Evolutionary conservation across 2,797 vertebrate species (phyloP), one percentile per base, ranked within the genome.

Genomic region (Brachyalestes nurse): DNA sequence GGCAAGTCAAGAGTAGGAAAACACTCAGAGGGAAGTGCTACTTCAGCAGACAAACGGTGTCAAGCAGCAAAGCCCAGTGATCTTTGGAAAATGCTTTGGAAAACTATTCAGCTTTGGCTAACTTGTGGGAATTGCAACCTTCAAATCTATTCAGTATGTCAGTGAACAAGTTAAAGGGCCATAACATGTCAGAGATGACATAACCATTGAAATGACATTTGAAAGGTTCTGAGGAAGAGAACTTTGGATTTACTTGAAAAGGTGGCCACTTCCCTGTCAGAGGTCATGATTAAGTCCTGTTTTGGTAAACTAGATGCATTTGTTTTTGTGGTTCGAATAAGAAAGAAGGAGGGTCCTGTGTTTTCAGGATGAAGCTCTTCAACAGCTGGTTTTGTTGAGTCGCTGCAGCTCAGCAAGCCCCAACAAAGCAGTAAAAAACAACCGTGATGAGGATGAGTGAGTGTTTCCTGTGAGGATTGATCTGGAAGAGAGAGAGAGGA

Each of bases 351-450:
- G 61, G 77, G 64, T 49, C 53, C 58, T 4, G 5, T 72, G 81
- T 77, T 86, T 81, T 67, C 61, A 79, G 70, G 61, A 75, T 75
- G 64, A 67, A 49, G 23, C 23, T n/a, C 58, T 74, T 61, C 62
- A 73, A 73, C 72, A 84, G 70, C 78, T 77, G 77, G 40, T 80
- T 76, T 42, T 64, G 62, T 84, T 57, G n/a, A 81, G 53, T 79
- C 42, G 72, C 69, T 72, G 49, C 72, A 64, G 58, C 28, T 42
- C 69, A 79, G 64, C 79, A 85, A 84, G 83, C 71, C 76, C 70
- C 58, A 78, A 82, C 79, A 79, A 80, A 83, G 78, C 78, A 76
- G 74, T 86, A 77, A 84, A 85, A 73, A 81, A 60, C 34, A 77
- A 77, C 58, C 74, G 65, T 67, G 58, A 85, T 83, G 72, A 70